phyloP scores from a whole-genome alignment of 2,888 invertebrate species.

The Macroteleia sp. region DNA sequence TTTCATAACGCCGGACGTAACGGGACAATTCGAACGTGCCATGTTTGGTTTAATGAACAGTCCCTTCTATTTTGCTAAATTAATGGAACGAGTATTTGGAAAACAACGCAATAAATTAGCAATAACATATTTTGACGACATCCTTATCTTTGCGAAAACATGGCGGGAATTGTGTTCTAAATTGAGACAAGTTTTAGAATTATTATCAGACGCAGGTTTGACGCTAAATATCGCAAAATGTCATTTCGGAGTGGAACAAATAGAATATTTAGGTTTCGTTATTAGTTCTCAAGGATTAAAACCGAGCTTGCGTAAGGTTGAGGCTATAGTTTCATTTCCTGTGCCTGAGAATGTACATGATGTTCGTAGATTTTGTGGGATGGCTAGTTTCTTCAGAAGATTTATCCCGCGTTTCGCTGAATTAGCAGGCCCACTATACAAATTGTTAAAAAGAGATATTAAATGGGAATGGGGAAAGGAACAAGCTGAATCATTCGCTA shows the following conservation, averaged over 20 bases:
- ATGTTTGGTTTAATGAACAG: background rate
- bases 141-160: background rate
- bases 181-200: background rate
- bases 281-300: background rate
- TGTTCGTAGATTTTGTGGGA: slow-evolving; percentile 38
- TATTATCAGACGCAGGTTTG: background rate
- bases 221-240: background rate
- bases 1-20: background rate
- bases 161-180: background rate
- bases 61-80: background rate
- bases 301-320: background rate
- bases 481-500: background rate
- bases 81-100: background rate
- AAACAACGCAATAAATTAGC: background rate
- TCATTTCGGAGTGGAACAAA: background rate
- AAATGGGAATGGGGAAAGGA: background rate
- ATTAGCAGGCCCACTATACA: slow-evolving; percentile 16
- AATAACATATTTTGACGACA: background rate
- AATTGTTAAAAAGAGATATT: background rate
- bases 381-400: slow-evolving; percentile 48
- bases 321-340: slow-evolving; percentile 3
- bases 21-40: background rate
- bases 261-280: background rate
- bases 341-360: slow-evolving; percentile 22
- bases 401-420: slow-evolving; percentile 34